A percentile compares a stretch with the other conserved stretches of the same genome.
Conservation (phyloP, 2,888 invertebrate species). For the Autographa gamma region DNA sequence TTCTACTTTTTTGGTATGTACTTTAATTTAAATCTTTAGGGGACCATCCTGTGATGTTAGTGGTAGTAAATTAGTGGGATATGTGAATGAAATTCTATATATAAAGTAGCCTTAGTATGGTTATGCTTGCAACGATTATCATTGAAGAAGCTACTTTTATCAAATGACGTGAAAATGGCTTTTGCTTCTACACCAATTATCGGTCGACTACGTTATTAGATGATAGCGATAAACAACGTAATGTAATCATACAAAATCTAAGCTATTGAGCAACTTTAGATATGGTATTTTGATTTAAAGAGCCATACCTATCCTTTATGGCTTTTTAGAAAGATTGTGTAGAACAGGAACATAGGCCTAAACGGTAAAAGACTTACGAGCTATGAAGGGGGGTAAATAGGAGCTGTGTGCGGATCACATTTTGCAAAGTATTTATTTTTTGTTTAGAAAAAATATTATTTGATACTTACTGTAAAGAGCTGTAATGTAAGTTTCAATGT, state of each 20-base stretch:
- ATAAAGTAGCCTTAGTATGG: constrained; percentile 17
- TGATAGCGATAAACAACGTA: background rate
- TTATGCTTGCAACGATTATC: constrained; percentile 4
- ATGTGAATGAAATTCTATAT: constrained; percentile 14
- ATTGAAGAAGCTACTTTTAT: background rate
- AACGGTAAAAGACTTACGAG: background rate
- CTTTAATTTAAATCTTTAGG: constrained; percentile 50
- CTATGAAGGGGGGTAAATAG: background rate
- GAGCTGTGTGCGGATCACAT: background rate
- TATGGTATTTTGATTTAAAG: background rate
- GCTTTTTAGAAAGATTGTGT: background rate
- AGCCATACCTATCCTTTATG: background rate
- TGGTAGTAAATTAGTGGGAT: constrained; percentile 63
- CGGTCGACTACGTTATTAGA: background rate
- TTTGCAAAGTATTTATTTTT: background rate
- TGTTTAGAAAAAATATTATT: too few species aligned
- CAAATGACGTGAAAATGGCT: background rate
- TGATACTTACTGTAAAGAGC: background rate
- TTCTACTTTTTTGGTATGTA: constrained; percentile 21
- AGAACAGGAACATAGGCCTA: background rate
- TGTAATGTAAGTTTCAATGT: background rate
- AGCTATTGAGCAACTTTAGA: background rate
- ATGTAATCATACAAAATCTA: background rate
- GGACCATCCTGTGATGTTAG: constrained; percentile 74
- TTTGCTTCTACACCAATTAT: background rate